phyloP scores from a whole-genome alignment of 1,140 invertebrate genomes.

The Nilaparvata lugens region DNA sequence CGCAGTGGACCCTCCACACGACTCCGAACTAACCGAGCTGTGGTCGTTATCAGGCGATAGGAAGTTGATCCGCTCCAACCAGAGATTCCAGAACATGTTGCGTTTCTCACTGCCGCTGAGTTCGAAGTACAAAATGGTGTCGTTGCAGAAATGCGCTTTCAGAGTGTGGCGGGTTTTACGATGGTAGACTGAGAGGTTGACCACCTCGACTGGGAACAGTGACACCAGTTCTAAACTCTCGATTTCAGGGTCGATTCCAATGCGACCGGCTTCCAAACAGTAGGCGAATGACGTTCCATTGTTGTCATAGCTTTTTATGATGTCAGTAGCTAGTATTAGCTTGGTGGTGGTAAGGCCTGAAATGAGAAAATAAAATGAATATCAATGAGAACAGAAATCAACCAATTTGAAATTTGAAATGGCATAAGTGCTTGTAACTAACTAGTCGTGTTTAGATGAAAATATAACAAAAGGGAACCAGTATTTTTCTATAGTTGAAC shows the following conservation, averaged over 20 bases:
- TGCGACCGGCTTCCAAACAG: conserved; percentile 1
- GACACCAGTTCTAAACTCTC: conserved; percentile 47
- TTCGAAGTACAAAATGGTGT: conserved; percentile 39
- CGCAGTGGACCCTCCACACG: background rate
- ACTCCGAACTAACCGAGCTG: background rate
- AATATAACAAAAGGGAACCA: no score
- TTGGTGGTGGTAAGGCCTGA: conserved; percentile 43
- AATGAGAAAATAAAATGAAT: no score
- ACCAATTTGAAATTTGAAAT: no score
- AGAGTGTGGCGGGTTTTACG: conserved; percentile 40
- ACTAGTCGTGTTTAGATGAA: no score
- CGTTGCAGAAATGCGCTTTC: conserved; percentile 44
- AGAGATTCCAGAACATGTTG: conserved; percentile 11
- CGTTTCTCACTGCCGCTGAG: conserved; percentile 36
- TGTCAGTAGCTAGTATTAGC: conserved; percentile 44
- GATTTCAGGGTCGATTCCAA: conserved; percentile 40
- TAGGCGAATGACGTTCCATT: conserved; percentile 30
- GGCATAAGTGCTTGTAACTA: no score
- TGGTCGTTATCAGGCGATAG: background rate
- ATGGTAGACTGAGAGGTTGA: conserved; percentile 46
- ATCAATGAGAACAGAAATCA: no score
- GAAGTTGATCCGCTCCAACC: background rate
- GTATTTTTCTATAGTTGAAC: no score
- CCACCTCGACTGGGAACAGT: conserved; percentile 44
- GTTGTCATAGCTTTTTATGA: conserved; percentile 32